Percentiles rank a stretch among this genome's conserved stretches.
Conservation (phyloP, 2,113 vertebrate genomes). For the Catagonus wagneri region DNA sequence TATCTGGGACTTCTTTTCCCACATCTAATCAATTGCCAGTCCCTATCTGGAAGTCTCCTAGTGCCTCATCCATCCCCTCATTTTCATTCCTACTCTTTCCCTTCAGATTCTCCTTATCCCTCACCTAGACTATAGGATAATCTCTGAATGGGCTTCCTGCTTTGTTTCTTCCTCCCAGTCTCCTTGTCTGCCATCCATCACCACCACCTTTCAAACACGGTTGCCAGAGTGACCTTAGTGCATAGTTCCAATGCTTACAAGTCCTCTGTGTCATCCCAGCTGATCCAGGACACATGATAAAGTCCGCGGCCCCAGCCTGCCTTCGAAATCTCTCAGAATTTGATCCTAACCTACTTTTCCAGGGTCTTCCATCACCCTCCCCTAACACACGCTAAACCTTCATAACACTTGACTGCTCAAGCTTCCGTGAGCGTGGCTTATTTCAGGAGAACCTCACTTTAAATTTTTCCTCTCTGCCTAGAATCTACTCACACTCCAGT, state of each 20-base stretch:
- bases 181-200: neutral
- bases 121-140: neutral
- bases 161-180: neutral
- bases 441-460: neutral
- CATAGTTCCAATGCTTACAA: neutral
- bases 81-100: neutral
- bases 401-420: neutral
- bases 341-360: neutral
- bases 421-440: neutral
- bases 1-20: slow-evolving; percentile 49
- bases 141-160: neutral
- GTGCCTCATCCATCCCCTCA: neutral
- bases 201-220: neutral
- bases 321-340: neutral
- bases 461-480: neutral
- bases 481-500: neutral
- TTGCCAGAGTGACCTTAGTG: neutral
- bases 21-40: slow-evolving; percentile 41
- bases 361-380: neutral
- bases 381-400: neutral
- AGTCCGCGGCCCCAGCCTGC: neutral
- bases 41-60: neutral
- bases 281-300: neutral
- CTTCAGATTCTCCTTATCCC: neutral
- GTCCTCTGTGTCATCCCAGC: neutral